These are phyloP conservation scores for Nebria brevicollis DNA, from an alignment of 2,888 invertebrate species.

Conservation along the genomic window DNA sequence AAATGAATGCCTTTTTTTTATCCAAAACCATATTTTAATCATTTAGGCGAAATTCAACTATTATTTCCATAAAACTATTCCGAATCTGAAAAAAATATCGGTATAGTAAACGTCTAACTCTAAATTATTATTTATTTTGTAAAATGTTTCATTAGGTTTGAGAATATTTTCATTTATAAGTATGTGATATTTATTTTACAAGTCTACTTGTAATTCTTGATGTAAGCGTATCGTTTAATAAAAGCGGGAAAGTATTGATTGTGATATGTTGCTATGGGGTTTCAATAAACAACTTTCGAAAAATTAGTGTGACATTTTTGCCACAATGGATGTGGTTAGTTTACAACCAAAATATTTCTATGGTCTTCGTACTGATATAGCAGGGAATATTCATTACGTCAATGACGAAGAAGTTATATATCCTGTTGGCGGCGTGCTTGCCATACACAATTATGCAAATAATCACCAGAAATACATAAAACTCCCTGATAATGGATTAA, in stretches of 20 bases:
- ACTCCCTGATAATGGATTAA: constrained; percentile 72
- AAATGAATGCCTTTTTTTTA: not conserved
- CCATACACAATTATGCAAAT: constrained; percentile 77
- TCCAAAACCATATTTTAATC: no score
- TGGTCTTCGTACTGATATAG: constrained; percentile 72
- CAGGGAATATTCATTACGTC: constrained; percentile 78
- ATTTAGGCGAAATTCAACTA: no score
- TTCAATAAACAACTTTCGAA: not conserved
- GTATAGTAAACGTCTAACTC: no score
- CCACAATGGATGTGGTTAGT: constrained; percentile 21
- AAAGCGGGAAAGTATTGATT: not conserved
- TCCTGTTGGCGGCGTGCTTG: constrained; percentile 80
- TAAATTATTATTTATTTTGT: no score
- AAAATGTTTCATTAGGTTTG: no score
- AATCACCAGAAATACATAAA: constrained; percentile 79
- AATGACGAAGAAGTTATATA: constrained; percentile 81
- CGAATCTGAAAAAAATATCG: no score
- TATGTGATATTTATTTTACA: no score
- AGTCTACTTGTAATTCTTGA: no score
- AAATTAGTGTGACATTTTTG: not conserved
- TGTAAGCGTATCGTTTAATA: no score
- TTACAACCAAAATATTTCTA: constrained; percentile 71
- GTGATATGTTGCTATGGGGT: not conserved
- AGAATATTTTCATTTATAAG: no score
- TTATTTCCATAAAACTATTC: no score